phyloP scores from a whole-genome alignment of 2,797 vertebrate species.

The Macroramphosus scolopax region DNA sequence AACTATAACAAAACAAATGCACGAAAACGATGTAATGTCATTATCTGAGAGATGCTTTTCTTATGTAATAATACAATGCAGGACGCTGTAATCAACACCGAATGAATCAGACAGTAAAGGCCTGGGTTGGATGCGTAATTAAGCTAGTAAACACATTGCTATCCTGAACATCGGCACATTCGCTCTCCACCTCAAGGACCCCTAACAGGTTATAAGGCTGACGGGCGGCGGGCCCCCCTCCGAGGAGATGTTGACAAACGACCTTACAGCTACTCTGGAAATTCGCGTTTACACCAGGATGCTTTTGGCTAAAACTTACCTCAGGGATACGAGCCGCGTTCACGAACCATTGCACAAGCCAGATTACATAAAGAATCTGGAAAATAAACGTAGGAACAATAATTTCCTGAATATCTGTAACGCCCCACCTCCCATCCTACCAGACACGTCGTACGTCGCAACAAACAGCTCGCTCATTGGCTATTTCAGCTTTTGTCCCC shows the following conservation, averaged over 20 bases:
- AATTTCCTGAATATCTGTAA: constrained; percentile 51
- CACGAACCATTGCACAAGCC: neutral
- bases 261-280: constrained; percentile 51
- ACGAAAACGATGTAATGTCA: too few species aligned
- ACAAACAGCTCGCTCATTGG: constrained; percentile 69
- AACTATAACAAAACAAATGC: too few species aligned
- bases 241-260: constrained; percentile 81
- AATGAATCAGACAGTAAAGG: neutral
- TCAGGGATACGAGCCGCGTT: neutral
- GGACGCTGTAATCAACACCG: too few species aligned
- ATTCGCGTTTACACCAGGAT: neutral
- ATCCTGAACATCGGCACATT: constrained; percentile 14
- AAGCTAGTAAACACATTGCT: neutral
- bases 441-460: constrained; percentile 49
- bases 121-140: too few species aligned
- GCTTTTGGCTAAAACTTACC: constrained; percentile 36
- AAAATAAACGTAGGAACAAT: constrained; percentile 19
- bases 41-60: too few species aligned
- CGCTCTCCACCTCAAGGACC: constrained; percentile 71
- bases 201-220: constrained; percentile 37
- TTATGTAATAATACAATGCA: too few species aligned
- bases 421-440: constrained; percentile 50
- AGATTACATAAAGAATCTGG: neutral
- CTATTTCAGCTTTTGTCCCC: constrained; percentile 32
- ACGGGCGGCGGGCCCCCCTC: constrained; percentile 63